A percentile compares a stretch with the other conserved stretches of the same genome.
phyloP scores from a whole-genome alignment of 2,888 invertebrate species.

The Trachelus stipa region DNA sequence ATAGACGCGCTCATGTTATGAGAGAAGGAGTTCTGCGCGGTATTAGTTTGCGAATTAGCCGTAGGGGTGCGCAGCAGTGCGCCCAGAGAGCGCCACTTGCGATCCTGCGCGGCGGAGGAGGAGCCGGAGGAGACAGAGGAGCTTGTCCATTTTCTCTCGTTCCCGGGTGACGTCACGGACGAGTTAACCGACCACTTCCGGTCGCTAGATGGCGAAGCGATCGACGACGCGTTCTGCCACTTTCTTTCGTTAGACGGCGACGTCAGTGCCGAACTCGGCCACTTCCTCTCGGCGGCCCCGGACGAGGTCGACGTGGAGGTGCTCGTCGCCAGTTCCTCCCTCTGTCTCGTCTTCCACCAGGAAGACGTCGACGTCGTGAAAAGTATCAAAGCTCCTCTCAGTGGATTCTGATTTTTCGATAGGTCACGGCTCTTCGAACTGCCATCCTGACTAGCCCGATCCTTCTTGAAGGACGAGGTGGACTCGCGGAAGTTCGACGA shows the following conservation, averaged over 20 bases:
- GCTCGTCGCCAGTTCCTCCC: constrained; percentile 46
- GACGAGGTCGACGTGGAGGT: constrained; percentile 39
- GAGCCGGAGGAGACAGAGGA: constrained; percentile 46
- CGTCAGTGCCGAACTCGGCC: constrained; percentile 41
- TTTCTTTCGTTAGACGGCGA: constrained; percentile 53
- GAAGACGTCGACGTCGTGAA: constrained; percentile 62
- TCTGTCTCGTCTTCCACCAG: constrained; percentile 63
- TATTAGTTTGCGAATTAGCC: constrained; percentile 43
- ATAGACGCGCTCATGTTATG: constrained; percentile 58
- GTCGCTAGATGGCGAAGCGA: constrained; percentile 39
- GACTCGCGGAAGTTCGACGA: constrained; percentile 37
- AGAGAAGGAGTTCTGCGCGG: constrained; percentile 48
- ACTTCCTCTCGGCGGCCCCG: constrained; percentile 36
- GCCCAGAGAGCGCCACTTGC: constrained; percentile 67
- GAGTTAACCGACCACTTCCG: constrained; percentile 55
- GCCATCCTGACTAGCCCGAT: background rate
- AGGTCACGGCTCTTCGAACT: constrained; percentile 35
- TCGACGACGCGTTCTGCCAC: constrained; percentile 42
- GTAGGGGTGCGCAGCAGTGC: constrained; percentile 62
- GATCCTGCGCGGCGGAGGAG: constrained; percentile 58
- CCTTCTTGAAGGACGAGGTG: background rate
- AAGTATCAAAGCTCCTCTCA: constrained; percentile 58
- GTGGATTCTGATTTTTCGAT: constrained; percentile 56
- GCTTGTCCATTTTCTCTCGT: constrained; percentile 55
- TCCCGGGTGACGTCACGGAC: constrained; percentile 35